Evolutionary conservation across 2,888 invertebrate species (phyloP), one percentile per base, ranked within the genome.

Genomic region (Anarsia innoxiella): DNA sequence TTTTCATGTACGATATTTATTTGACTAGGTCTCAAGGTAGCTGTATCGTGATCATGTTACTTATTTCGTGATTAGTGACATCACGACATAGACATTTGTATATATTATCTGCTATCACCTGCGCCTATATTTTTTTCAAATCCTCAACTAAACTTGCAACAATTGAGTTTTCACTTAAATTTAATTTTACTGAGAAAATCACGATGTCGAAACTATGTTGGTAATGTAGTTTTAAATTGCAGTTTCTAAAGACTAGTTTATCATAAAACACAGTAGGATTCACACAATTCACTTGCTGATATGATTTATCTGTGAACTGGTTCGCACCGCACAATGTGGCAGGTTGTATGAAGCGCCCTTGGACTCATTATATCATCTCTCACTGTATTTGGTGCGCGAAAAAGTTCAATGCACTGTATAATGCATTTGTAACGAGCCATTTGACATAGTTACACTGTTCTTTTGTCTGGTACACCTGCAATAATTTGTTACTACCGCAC

Each of bases 351-450:
- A 48, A 42, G 44, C 56, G 66, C 63, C 74, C 72, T 76, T 76
- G 69, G 59, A 53, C 63, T 56, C 56, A 57, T 73, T 73, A 66
- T 68, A 61, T 67, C 65, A 68, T 60, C 59, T 54, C 44, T 49
- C 42, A 46, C 52, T 56, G 54, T 61, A 61, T 68, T 68, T 62
- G 56, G 62, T 56, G 49, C 49, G 54, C 53, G 51, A 59, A 64
- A 61, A 64, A 60, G 72, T 72, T 79, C 75, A 74, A 50, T 70
- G 72, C 59, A 66, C 73, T 69, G 53, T 46, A 26, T 15, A 33
- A 33, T 13, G 23, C 32, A 25, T 23, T n/a, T n/a, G n/a, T n/a
- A n/a, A n/a, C n/a, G n/a, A n/a, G n/a, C n/a, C n/a, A n/a, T n/a
- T n/a, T n/a, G n/a, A n/a, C n/a, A n/a, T n/a, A n/a, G n/a, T n/a